These are phyloP conservation scores for Antheraea yamamai DNA, from an alignment of 2,888 invertebrate genomes.

Conservation along the genomic window DNA sequence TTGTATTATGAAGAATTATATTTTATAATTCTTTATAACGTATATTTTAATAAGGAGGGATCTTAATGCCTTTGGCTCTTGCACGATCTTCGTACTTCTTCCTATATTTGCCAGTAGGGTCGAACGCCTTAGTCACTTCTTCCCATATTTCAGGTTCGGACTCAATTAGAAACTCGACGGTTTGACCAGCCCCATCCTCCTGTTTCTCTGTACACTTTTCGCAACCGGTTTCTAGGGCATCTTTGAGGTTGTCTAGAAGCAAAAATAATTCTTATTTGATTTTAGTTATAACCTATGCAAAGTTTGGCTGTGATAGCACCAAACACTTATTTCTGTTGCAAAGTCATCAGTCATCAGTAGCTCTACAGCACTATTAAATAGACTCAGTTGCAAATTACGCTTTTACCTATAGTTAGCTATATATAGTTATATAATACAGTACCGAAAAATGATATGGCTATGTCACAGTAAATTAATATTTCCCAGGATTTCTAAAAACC, in stretches of 20 bases:
- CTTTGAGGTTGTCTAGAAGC: slow-evolving; percentile 82
- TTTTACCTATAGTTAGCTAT: no score
- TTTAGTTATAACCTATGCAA: not conserved
- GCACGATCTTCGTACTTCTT: slow-evolving; percentile 84
- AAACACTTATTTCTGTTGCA: no score
- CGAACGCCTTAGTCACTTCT: slow-evolving; percentile 85
- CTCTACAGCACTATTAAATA: no score
- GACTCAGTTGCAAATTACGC: no score
- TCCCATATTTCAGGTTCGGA: slow-evolving; percentile 85
- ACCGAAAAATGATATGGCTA: no score
- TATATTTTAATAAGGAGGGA: slow-evolving; percentile 35
- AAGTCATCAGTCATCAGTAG: no score
- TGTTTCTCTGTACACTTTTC: slow-evolving; percentile 86
- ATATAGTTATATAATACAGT: no score
- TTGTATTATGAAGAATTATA: not conserved
- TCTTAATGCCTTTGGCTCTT: slow-evolving; percentile 69
- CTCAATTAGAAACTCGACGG: slow-evolving; percentile 85
- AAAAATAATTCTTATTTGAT: slow-evolving; percentile 16
- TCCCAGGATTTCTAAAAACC: no score
- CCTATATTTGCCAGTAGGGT: slow-evolving; percentile 85
- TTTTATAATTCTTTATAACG: not conserved
- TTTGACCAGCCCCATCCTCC: slow-evolving; percentile 82
- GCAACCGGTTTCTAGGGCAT: slow-evolving; percentile 86
- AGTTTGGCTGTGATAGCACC: no score
- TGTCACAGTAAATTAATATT: no score